These are phyloP conservation scores for Pheosia gnoma DNA, from an alignment of 2,888 invertebrate species.

Conservation along the genomic window DNA sequence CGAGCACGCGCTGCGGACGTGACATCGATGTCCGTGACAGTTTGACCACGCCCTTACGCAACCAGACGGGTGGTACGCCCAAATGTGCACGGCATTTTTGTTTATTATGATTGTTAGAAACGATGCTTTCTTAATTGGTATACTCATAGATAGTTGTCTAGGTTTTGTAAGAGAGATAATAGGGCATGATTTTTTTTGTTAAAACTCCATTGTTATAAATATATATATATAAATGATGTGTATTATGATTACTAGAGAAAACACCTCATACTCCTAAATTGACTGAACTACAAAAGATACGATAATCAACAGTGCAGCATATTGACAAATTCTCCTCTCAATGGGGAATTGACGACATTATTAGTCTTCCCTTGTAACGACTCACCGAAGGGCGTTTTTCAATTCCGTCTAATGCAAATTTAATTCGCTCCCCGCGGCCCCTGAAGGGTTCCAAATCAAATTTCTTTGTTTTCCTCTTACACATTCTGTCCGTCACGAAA, in stretches of 20 bases:
- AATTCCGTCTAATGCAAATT: conserved; percentile 83
- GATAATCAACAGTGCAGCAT: conserved; percentile 22
- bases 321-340: conserved; percentile 49
- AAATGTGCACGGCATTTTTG: neutral
- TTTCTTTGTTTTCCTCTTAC: conserved; percentile 74
- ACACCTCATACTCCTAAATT: neutral
- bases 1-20: conserved; percentile 68
- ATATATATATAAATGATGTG: too few relatives aligned
- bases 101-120: conserved; percentile 1
- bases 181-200: neutral
- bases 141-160: neutral
- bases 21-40: conserved; percentile 61
- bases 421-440: conserved; percentile 75
- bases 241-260: too few relatives aligned
- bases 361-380: conserved; percentile 77
- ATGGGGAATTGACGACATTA: conserved; percentile 74
- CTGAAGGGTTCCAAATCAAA: conserved; percentile 71
- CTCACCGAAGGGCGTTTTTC: conserved; percentile 81
- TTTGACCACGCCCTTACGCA: conserved; percentile 30
- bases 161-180: neutral
- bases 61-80: conserved; percentile 12
- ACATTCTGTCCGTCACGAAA: conserved; percentile 28
- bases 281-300: conserved; percentile 25
- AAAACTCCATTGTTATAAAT: too few relatives aligned
- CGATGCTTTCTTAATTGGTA: conserved; percentile 6